Conservation (phyloP, 1,140 invertebrate species). For the roundworm (Caenorhabditis elegans) region DNA sequence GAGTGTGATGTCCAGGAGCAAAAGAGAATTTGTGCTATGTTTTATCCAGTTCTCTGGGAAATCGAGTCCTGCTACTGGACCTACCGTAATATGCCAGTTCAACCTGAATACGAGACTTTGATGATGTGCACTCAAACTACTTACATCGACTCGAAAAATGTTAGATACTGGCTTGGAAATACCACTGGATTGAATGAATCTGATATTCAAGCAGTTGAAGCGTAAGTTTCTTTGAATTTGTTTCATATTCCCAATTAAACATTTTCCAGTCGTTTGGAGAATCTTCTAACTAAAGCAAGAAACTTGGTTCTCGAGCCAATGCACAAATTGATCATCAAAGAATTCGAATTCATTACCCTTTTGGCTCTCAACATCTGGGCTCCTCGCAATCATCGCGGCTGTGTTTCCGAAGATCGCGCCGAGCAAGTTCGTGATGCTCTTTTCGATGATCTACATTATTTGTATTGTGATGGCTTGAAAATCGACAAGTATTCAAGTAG, state of each 20-base stretch:
- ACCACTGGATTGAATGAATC: background rate
- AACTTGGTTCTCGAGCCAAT: background rate
- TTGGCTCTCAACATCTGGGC: constrained; percentile 10
- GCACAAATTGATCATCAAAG: background rate
- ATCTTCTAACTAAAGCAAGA: background rate
- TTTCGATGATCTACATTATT: constrained; percentile 13
- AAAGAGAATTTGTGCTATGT: background rate
- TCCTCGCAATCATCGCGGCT: background rate
- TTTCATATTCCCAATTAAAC: background rate
- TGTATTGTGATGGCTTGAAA: background rate
- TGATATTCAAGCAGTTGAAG: background rate
- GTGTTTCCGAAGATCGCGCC: background rate
- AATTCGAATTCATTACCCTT: constrained; percentile 1
- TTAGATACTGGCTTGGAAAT: background rate
- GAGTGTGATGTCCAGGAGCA: background rate
- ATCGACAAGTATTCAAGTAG: background rate
- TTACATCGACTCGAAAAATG: background rate
- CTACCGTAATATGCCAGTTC: background rate
- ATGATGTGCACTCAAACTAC: constrained; percentile 7
- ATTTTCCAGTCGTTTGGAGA: background rate
- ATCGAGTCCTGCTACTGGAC: background rate
- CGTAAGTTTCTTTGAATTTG: background rate
- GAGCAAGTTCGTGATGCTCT: background rate
- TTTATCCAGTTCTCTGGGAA: constrained; percentile 25
- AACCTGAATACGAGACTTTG: background rate